Conservation (phyloP, 2,797 vertebrate species). For the Pangasius sanitwongsei region DNA sequence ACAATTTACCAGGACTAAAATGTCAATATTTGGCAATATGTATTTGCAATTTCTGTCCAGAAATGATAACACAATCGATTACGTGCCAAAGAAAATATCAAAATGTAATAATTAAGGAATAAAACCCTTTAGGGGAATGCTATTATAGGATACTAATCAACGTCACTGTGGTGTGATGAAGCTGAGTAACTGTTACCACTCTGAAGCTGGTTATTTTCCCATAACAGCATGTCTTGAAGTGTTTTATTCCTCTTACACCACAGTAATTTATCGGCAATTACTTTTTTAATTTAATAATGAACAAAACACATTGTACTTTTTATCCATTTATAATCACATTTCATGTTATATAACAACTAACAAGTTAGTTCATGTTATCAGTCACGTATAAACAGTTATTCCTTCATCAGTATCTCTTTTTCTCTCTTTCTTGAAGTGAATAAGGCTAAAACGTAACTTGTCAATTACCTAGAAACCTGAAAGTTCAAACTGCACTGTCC, state of each 20-base stretch:
- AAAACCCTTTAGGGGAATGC: neutral
- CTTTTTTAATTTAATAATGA: neutral
- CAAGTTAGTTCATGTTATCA: neutral
- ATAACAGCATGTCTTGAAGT: neutral
- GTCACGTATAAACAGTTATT: neutral
- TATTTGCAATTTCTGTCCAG: neutral
- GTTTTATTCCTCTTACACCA: neutral
- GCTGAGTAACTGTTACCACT: neutral
- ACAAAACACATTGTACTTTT: neutral
- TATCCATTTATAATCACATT: neutral
- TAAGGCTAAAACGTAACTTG: neutral
- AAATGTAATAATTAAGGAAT: neutral
- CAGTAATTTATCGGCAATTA: neutral
- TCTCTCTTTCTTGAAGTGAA: neutral
- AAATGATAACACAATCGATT: neutral
- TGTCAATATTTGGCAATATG: neutral
- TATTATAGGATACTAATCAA: neutral
- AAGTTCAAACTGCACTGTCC: neutral
- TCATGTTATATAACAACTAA: neutral
- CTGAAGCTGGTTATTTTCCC: neutral
- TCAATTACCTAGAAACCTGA: neutral
- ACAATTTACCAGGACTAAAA: neutral
- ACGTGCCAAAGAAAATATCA: neutral
- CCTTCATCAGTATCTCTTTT: neutral
- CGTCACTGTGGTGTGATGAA: neutral